These are phyloP conservation scores for Nomada ruficornis DNA, from an alignment of 2,888 invertebrate genomes.

Conservation along the genomic window DNA sequence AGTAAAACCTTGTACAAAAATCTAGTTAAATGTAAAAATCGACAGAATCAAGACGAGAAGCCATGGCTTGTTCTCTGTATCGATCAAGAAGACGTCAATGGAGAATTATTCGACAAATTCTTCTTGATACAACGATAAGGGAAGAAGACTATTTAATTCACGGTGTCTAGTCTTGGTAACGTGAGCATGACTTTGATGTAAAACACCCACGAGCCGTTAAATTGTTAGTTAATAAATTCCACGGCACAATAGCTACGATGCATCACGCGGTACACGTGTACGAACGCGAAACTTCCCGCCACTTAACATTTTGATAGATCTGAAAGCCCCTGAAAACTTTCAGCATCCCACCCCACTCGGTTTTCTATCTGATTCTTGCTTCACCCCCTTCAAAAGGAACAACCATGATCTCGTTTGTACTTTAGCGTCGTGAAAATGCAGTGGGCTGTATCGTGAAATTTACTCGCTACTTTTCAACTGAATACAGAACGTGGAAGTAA, in stretches of 20 bases:
- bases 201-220: conserved; percentile 27
- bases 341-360: neutral
- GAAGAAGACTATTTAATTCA: conserved; percentile 31
- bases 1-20: no score
- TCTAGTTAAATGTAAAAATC: no score
- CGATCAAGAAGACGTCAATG: conserved; percentile 2
- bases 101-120: conserved; percentile 20
- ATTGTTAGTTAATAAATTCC: conserved; percentile 41
- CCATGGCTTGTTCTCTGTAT: no score
- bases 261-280: conserved; percentile 13
- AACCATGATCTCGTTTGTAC: neutral
- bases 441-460: no score
- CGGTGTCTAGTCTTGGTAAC: conserved; percentile 9
- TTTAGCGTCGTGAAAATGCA: neutral
- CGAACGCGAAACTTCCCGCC: conserved; percentile 21
- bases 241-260: conserved; percentile 25
- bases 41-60: no score
- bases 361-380: neutral
- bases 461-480: neutral
- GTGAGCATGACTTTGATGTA: conserved; percentile 28
- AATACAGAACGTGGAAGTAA: neutral
- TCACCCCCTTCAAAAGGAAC: neutral
- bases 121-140: neutral
- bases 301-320: conserved; percentile 44
- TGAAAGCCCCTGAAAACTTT: conserved; percentile 37